Percentiles rank a stretch among this genome's conserved stretches.
These are phyloP conservation scores for Pocillopora damicornis DNA, from an alignment of 64 coral and sea anemone species.

Conservation along the genomic window DNA sequence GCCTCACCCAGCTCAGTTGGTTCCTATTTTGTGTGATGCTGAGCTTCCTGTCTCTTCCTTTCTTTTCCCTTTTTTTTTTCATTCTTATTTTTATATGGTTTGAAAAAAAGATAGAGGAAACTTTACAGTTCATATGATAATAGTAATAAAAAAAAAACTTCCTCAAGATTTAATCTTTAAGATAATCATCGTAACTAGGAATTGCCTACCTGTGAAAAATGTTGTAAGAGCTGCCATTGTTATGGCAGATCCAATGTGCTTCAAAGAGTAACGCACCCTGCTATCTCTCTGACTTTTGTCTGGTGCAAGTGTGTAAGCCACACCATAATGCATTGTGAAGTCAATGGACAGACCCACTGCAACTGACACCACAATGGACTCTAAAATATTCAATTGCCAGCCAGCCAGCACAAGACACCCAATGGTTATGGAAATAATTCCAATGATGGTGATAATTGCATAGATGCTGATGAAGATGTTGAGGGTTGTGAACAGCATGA, in stretches of 20 bases:
- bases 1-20: too few relatives aligned
- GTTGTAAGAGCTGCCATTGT: slow-evolving; percentile 94
- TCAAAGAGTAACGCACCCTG: slow-evolving; percentile 78
- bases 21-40: too few relatives aligned
- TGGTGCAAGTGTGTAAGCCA: slow-evolving; percentile 81
- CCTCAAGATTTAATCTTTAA: too few relatives aligned
- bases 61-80: too few relatives aligned
- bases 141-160: too few relatives aligned
- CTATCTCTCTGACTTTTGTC: slow-evolving; percentile 52
- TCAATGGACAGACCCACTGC: slow-evolving; percentile 93
- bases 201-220: slow-evolving; percentile 83
- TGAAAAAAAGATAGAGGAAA: too few relatives aligned
- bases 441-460: slow-evolving; percentile 90
- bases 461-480: slow-evolving; percentile 94
- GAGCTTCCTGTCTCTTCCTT: too few relatives aligned
- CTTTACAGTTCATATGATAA: too few relatives aligned
- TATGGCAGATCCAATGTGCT: slow-evolving; percentile 92
- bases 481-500: slow-evolving; percentile 87
- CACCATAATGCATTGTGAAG: slow-evolving; percentile 98
- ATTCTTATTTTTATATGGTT: too few relatives aligned
- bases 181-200: background rate
- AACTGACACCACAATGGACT: slow-evolving; percentile 96
- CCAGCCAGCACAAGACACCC: slow-evolving; percentile 81
- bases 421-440: slow-evolving; percentile 79
- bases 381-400: slow-evolving; percentile 93